Evolutionary conservation across 2,113 vertebrate species (phyloP).

Genomic region (Anguilla rostrata): DNA sequence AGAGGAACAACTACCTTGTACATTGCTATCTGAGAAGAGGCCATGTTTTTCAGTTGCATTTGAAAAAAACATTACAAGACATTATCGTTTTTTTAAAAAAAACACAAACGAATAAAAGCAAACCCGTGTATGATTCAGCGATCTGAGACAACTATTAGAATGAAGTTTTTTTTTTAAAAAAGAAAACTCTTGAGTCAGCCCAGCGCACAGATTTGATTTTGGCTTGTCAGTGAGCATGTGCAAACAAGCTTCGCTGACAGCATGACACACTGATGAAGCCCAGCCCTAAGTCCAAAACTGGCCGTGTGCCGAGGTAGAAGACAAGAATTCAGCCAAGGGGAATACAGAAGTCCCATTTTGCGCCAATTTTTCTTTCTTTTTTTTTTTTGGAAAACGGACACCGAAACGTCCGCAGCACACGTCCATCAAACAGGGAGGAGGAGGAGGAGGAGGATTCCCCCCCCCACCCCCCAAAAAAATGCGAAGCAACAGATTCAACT

Average conservation of each 20-base stretch:
- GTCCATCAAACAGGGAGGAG: too few species aligned
- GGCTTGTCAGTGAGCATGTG: constrained; percentile 36
- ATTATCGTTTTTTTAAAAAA: constrained; percentile 19
- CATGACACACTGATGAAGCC: not conserved
- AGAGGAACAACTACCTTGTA: not conserved
- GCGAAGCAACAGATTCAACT: too few species aligned
- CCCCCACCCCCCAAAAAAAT: too few species aligned
- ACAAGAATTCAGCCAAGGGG: not conserved
- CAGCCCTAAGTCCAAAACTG: not conserved
- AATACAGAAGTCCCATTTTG: not conserved
- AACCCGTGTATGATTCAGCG: constrained; percentile 41
- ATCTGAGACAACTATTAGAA: constrained; percentile 57
- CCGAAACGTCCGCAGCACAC: not conserved
- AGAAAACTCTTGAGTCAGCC: constrained; percentile 25
- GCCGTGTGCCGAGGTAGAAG: not conserved
- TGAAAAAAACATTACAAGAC: not conserved
- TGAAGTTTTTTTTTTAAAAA: constrained; percentile 43
- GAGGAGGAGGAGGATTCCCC: too few species aligned
- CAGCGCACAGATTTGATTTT: constrained; percentile 36
- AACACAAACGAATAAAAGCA: constrained; percentile 23
- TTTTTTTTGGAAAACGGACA: not conserved
- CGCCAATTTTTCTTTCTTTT: not conserved
- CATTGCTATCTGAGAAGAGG: not conserved
- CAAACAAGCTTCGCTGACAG: not conserved
- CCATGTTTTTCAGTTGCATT: not conserved